Evolutionary conservation across 2,888 invertebrate genomes (phyloP), one percentile per base, ranked within the genome.

Genomic region (Limnephilus lunatus): DNA sequence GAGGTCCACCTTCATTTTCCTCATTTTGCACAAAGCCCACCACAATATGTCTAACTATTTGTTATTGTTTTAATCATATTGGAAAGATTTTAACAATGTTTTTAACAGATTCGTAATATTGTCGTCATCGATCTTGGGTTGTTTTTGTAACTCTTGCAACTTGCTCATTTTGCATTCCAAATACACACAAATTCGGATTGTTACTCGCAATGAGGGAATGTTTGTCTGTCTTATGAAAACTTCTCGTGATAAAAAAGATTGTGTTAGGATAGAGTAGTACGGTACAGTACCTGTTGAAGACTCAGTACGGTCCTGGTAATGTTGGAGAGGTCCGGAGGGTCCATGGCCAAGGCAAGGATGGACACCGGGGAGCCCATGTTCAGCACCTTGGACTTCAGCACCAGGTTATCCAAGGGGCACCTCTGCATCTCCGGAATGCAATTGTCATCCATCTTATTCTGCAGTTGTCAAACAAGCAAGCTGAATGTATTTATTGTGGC

Each of bases 311-410:
- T 98, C 91, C 97, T 96, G 93, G 97, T 97, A 94, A 99, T 98
- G 94, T 98, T 98, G 35, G 96, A 96, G 81, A 98, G 96, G 94
- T 98, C 97, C 0, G 99, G 99, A 30, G 99, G 98, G 94, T 98
- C 97, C 95, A 99, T 96, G 1, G 99, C 98, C 53, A 98, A 95
- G 0, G 98, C 98, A 0, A 99, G 95, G 48, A 99, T 96, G 53
- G 98, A 97, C 81, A 96, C 96, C 68, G 98, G 98, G 0, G 98
- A 97, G 31, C 98, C 98, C 96, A 99, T 97, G 87, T 98, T 97
- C 89, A 99, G 95, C 94, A 97, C 95, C 95, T 99, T 99, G 0
- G 98, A 96, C 91, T 98, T 97, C 0, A 99, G 96, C 25, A 99
- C 97, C 85, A 98, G 95, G 85, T 97, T 97, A 94, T 98, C 98